Base-by-base conservation (phyloP, 2,113 vertebrate genomes). In the Miniopterus natalensis region DNA sequence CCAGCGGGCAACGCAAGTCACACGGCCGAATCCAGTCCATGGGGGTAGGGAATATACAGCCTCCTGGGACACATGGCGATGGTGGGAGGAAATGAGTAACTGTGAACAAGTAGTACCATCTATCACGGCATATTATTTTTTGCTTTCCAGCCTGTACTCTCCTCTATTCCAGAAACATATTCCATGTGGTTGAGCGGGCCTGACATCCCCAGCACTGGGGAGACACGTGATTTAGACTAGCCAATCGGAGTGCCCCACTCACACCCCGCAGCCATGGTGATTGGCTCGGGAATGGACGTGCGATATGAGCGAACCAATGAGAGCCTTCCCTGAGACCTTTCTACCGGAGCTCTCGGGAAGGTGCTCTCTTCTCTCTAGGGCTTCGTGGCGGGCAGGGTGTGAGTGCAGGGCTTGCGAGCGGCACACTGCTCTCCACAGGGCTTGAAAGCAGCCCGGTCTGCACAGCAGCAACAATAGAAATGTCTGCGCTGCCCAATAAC, bases 301-400 rank as follows among this genome's bases (percentile, higher is more conserved):
- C 49, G 88, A 53, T 63, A 84, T 5, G 73, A 78, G 53, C 23
- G 42, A 51, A 36, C 92, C 94, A 97, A 75, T 68, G 20, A 87
- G 84, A 84, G 51, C 49, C 75, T 92, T 49, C 81, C 75, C 29
- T 57, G 63, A 61, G 70, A 84, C 55, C 51, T 74, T 68, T 61
- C 84, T 0, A 11, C 79, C 53, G 66, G 66, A 85, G 61, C 61
- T 49, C 5, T 2, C n/a, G 4, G 25, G 84, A 31, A 79, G n/a
- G 17, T 9, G 45, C 23, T 3, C 31, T 31, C 11, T 42, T 75
- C 45, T 12, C 42, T 40, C 15, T 51, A 25, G 53, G 31, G 1
- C 5, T 36, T 31, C 71, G 15, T 2, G 47, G 81, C 17, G n/a
- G 51, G 79, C 13, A 5, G 27, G 51, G 29, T 6, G 23, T 27